Base-by-base conservation (phyloP, 2,888 invertebrate species). In the Aspidapion aeneum region DNA sequence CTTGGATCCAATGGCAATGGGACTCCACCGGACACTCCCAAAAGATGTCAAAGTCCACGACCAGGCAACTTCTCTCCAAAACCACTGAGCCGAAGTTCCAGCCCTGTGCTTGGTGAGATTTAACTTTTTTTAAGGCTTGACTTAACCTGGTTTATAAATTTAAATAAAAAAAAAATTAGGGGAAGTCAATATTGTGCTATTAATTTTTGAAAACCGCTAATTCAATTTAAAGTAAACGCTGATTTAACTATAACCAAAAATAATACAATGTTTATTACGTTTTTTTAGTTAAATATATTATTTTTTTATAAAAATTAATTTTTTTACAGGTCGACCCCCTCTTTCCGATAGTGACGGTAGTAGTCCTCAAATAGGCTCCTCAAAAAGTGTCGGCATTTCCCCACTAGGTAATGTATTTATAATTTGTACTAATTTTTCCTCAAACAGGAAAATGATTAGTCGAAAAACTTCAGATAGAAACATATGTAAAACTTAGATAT, bases 1-100 rank as follows among this genome's bases (percentile, higher is more conserved):
- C 55, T 57, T n/a, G 68, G 75, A 57, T 87, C 88, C n/a, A 93
- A 92, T 80, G 92, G 91, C 1, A 92, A 91, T 77, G 88, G 88
- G 35, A 90, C 90, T 0, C 89, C 89, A 3, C 88, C 89, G 1
- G 86, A 87, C 56, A 89, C 89, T 0, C 88, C 88, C 2, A 83
- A 84, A 58, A 73, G 83, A 69, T 82, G 82, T 63, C 83, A 81
- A 35, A 84, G 84, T 65, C 84, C 85, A 3, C 80, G 82, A 69
- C 80, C 79, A 70, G 79, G 78, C 63, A 78, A 79, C 64, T 68
- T 74, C n/a, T 83, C 83, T 21, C 81, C 83, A 21, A 81, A 82
- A 74, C 77, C 80, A 66, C 75, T 79, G 63, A 85, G 84, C 73
- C 79, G 85, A 60, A 84, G 83, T 69, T 85, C 86, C 61, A 88